These are phyloP conservation scores for Brachypodius melanocephalos DNA, from an alignment of 2,113 vertebrate species.

Conservation along the genomic window DNA sequence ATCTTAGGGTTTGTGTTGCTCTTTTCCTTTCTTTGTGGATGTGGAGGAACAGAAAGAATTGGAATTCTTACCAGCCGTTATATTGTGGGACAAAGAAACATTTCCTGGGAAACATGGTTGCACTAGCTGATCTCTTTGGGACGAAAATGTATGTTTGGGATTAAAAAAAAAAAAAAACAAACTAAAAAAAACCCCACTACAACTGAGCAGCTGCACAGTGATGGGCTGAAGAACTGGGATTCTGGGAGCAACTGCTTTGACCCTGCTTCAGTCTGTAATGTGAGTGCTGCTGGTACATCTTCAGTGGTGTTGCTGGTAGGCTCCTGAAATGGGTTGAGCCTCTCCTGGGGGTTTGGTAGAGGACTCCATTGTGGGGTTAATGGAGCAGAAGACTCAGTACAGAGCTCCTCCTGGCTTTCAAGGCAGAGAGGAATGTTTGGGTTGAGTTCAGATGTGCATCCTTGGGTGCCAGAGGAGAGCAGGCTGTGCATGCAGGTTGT, in stretches of 20 bases:
- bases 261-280: neutral
- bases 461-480: neutral
- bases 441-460: neutral
- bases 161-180: neutral
- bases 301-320: neutral
- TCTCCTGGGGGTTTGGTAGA: neutral
- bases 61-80: neutral
- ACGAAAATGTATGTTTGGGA: neutral
- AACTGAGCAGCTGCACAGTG: neutral
- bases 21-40: neutral
- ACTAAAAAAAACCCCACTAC: no score
- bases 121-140: neutral
- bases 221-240: neutral
- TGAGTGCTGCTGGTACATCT: neutral
- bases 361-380: no score
- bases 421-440: neutral
- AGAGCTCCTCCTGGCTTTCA: neutral
- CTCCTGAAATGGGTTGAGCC: accelerated
- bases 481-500: neutral
- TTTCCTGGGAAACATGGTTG: neutral
- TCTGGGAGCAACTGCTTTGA: neutral
- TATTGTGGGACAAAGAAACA: neutral
- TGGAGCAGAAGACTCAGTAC: neutral
- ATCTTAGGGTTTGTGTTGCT: neutral
- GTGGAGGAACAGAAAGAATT: neutral